Evolutionary conservation across 2,113 vertebrate genomes (phyloP).

Genomic region (Ptyas mucosa): DNA sequence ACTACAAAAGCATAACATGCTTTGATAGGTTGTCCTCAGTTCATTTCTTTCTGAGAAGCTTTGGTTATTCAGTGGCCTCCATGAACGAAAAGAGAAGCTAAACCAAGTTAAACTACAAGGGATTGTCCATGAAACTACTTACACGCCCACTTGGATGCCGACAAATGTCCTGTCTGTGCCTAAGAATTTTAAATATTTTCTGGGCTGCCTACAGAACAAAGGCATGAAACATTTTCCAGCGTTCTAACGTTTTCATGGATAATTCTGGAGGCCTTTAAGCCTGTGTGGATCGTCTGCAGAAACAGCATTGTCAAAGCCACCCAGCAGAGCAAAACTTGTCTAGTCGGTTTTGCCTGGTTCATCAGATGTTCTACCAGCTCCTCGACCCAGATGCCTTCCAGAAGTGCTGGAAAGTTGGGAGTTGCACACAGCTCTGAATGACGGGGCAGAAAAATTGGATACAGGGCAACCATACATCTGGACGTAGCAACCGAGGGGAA

Average conservation of each 20-base stretch:
- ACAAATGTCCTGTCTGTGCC: not conserved
- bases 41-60: not conserved
- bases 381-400: not conserved
- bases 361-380: not conserved
- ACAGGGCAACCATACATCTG: not conserved
- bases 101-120: not conserved
- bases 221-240: not conserved
- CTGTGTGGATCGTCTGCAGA: not conserved
- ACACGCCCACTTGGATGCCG: not conserved
- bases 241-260: not conserved
- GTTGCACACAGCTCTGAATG: not conserved
- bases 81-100: not conserved
- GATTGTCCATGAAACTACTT: not conserved
- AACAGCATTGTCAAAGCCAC: not conserved
- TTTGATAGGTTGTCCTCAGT: not conserved
- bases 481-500: not conserved
- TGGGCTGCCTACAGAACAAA: not conserved
- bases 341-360: not conserved
- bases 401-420: not conserved
- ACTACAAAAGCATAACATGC: not conserved
- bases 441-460: not conserved
- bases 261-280: not conserved
- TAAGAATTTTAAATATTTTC: not conserved
- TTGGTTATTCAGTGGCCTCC: not conserved
- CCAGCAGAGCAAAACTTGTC: not conserved